These are phyloP conservation scores for Aphelocoma coerulescens DNA, from an alignment of 2,113 vertebrate genomes.

Conservation along the genomic window DNA sequence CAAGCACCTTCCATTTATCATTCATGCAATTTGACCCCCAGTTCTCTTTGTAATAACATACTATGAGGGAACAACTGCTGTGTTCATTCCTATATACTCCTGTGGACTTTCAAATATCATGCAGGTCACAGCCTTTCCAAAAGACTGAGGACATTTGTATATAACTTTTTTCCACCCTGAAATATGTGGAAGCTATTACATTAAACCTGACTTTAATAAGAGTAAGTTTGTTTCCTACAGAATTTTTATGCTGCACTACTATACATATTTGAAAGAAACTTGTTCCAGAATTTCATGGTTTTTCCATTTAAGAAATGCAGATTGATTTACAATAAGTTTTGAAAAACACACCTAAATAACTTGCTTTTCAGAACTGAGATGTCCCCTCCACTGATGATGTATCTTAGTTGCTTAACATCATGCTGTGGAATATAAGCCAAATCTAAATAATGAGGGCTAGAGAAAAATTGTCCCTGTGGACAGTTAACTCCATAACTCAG, in stretches of 20 bases:
- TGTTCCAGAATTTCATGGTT: not conserved
- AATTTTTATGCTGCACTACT: not conserved
- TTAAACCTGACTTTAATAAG: constrained; percentile 61
- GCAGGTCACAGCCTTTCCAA: constrained; percentile 77
- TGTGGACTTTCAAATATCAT: constrained; percentile 80
- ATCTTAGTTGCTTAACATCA: constrained; percentile 39
- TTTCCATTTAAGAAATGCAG: not conserved
- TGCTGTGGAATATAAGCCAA: constrained; percentile 28
- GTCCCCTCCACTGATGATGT: not conserved
- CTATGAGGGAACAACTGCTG: constrained; percentile 86
- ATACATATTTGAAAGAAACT: not conserved
- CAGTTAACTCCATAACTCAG: not conserved
- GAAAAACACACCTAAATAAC: not conserved
- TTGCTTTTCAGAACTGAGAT: not conserved
- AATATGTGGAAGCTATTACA: constrained; percentile 54
- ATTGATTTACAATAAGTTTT: not conserved
- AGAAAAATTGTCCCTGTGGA: not conserved
- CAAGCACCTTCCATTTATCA: constrained; percentile 90
- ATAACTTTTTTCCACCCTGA: constrained; percentile 66
- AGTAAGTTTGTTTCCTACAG: constrained; percentile 22
- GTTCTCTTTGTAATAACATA: constrained; percentile 92
- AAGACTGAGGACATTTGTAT: constrained; percentile 73
- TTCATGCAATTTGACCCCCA: constrained; percentile 87
- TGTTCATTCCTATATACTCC: constrained; percentile 80
- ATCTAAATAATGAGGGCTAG: not conserved